phyloP scores from a whole-genome alignment of 1,140 invertebrate genomes.

The Aphelenchoides avenae region DNA sequence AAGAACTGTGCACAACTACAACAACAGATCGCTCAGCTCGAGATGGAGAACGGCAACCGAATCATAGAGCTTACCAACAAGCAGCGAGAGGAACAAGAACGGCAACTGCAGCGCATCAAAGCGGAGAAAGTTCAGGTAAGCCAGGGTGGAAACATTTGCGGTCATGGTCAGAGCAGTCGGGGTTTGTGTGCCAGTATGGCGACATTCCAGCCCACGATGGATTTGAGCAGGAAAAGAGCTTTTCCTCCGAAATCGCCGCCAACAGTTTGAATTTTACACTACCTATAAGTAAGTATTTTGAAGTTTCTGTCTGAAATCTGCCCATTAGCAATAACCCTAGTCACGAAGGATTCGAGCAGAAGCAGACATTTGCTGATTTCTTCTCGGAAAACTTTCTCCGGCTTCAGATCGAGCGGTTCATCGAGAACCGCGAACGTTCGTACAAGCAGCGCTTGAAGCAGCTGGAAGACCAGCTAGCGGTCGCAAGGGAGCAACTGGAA shows the following conservation, averaged over 20 bases:
- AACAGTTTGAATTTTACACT: too few relatives aligned
- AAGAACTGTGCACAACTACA: conserved; percentile 59
- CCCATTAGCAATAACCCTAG: too few relatives aligned
- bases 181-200: too few relatives aligned
- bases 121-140: conserved; percentile 52
- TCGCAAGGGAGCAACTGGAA: conserved; percentile 55
- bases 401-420: conserved; percentile 53
- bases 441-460: conserved; percentile 52
- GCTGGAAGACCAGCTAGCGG: conserved; percentile 50
- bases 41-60: conserved; percentile 59
- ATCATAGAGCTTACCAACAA: conserved; percentile 56
- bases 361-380: too few relatives aligned
- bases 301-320: too few relatives aligned
- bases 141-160: not conserved
- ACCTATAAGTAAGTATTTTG: too few relatives aligned
- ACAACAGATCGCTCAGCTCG: conserved; percentile 58
- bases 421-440: conserved; percentile 53
- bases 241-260: too few relatives aligned
- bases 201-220: too few relatives aligned
- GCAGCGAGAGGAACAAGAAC: conserved; percentile 57
- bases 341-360: too few relatives aligned
- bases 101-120: conserved; percentile 48
- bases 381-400: too few relatives aligned
- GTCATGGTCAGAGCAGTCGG: too few relatives aligned
- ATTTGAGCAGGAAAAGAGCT: too few relatives aligned